Percentiles rank a stretch among this genome's conserved stretches.
phyloP scores from a whole-genome alignment of 2,113 vertebrate species.

The Acanthisitta chloris region DNA sequence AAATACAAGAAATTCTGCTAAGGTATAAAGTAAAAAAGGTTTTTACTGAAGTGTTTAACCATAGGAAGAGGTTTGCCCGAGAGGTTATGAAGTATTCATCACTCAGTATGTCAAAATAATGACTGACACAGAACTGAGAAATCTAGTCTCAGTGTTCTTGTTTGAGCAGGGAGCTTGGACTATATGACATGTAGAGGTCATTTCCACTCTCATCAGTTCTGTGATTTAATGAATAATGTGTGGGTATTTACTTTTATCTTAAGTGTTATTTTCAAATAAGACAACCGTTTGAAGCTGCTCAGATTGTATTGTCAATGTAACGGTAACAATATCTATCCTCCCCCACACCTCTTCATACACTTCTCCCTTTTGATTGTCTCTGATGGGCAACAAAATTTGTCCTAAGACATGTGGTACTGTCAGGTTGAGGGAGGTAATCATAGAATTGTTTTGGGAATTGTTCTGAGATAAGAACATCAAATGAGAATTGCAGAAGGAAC shows the following conservation, averaged over 20 bases:
- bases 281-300: neutral
- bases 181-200: neutral
- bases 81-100: neutral
- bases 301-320: neutral
- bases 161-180: rapidly evolving
- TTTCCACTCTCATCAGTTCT: neutral
- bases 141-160: neutral
- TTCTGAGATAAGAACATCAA: neutral
- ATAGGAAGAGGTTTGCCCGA: neutral
- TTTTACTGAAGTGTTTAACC: neutral
- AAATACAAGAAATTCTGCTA: neutral
- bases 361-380: neutral
- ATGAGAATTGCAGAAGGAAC: neutral
- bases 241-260: neutral
- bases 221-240: neutral
- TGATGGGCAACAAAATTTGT: neutral
- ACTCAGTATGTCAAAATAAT: neutral
- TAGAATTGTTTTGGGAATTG: no score
- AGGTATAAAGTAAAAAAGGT: neutral
- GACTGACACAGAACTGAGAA: rapidly evolving
- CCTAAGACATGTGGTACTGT: neutral
- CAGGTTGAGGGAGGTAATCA: no score
- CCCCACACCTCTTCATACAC: no score
- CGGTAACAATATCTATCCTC: neutral
- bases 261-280: neutral